Evolutionary conservation across 2,888 invertebrate genomes (phyloP).

Genomic region (Tiphia femorata): DNA sequence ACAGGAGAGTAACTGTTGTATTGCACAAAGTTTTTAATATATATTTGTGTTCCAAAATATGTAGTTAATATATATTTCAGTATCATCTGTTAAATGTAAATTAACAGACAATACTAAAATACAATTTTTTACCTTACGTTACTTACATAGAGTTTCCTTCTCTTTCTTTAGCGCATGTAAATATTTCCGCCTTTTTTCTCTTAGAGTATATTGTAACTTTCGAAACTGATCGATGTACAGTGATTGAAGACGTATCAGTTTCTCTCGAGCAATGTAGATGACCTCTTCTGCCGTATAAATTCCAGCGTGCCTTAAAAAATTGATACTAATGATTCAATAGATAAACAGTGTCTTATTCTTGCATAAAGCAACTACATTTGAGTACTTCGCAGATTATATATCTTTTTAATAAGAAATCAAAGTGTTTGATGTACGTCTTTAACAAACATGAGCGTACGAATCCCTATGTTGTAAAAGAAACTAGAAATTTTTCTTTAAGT

Average conservation of each 20-base stretch:
- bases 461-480: too few species aligned
- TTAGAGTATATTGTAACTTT: conserved; percentile 79
- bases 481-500: too few species aligned
- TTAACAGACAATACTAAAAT: conserved; percentile 10
- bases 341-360: conserved; percentile 47
- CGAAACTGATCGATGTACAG: conserved; percentile 88
- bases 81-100: too few species aligned
- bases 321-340: conserved; percentile 59
- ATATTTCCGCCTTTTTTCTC: conserved; percentile 81
- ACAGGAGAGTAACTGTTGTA: neutral
- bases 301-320: conserved; percentile 82
- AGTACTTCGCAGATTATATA: too few species aligned
- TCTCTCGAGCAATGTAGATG: conserved; percentile 80
- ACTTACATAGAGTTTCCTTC: conserved; percentile 81
- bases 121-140: conserved; percentile 13
- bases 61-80: neutral
- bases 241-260: conserved; percentile 81
- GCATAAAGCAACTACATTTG: conserved; percentile 58
- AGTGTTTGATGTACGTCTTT: too few species aligned
- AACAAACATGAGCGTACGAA: too few species aligned
- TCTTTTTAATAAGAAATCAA: too few species aligned
- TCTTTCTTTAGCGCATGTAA: conserved; percentile 81
- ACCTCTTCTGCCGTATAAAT: conserved; percentile 92
- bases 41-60: neutral
- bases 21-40: neutral